Evolutionary conservation across 2,113 vertebrate genomes (phyloP).

Genomic region (Lepisosteus oculatus): DNA sequence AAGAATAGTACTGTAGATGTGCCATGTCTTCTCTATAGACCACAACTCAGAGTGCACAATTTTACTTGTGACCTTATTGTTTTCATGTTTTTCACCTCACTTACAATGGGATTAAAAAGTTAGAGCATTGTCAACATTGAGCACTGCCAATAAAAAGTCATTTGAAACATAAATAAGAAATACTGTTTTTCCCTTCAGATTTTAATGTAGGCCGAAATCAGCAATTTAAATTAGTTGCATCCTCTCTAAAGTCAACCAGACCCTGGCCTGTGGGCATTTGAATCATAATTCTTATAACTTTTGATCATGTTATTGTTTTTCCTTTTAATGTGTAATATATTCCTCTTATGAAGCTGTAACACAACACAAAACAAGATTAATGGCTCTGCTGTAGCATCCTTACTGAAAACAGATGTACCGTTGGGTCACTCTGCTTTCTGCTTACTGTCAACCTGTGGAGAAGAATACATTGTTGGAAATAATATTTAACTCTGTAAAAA

Average conservation of each 20-base stretch:
- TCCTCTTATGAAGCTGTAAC: conserved; percentile 4
- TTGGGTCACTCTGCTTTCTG: conserved; percentile 33
- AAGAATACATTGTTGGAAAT: conserved; percentile 29
- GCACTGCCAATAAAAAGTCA: too few relatives aligned
- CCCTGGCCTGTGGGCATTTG: neutral
- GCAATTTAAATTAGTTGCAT: neutral
- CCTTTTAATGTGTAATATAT: conserved; percentile 10
- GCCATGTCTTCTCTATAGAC: too few relatives aligned
- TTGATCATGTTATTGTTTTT: conserved; percentile 1
- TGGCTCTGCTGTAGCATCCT: conserved; percentile 11
- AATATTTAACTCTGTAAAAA: neutral
- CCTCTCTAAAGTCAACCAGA: neutral
- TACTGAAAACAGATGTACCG: conserved; percentile 42
- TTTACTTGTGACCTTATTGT: too few relatives aligned
- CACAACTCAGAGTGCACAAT: too few relatives aligned
- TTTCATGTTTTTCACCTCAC: too few relatives aligned
- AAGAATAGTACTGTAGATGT: too few relatives aligned
- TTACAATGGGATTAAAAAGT: too few relatives aligned
- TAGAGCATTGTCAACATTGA: too few relatives aligned
- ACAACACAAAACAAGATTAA: conserved; percentile 12
- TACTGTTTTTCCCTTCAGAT: too few relatives aligned
- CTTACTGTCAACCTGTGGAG: conserved; percentile 21
- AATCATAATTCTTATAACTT: neutral
- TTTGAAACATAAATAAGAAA: too few relatives aligned
- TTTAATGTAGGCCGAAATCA: neutral